Base-by-base conservation (phyloP, 1,140 invertebrate species). In the Battus philenor region DNA sequence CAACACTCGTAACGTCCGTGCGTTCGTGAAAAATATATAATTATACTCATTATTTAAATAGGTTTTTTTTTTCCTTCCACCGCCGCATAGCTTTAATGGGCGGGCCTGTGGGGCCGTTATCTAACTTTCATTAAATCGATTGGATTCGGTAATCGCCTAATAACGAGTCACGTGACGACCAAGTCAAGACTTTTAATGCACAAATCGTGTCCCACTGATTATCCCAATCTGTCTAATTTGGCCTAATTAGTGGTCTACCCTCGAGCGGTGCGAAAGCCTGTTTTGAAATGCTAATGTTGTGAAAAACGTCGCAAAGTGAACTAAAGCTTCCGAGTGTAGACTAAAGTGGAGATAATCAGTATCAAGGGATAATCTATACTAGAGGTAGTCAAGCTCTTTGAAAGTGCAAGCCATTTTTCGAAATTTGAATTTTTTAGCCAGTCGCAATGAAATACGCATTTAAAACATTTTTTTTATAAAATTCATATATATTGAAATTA, bases 31-130 rank as follows among this genome's bases (percentile, higher is more conserved):
- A 81, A 81, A 77, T 74, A 71, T 79, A 71, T 84, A 81, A 84
- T 84, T 82, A 85, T 82, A 75, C 73, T 81, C 75, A 85, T 82
- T 85, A 85, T 82, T 79, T 73, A 79, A 80, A 82, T 84, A 80
- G 73, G 71, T 77, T 79, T 77, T 81, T 80, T 80, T 39, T 39
- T 22, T 10, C 24, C 68, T 55, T 70, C 67, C 71, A 77, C 80
- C 76, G 71, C 59, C 64, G 63, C 54, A 54, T 54, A 60, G 68
- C 49, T 71, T 70, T 81, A 79, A 82, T 80, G 72, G 73, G 67
- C 61, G 68, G 65, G 58, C 43, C 54, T 63, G 65, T 61, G 64
- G 50, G 56, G 71, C 68, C 68, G 73, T 69, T 79, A 78, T 79
- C 76, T 74, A 58, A 64, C 58, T 74, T 73, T 80, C 69, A 76